Evolutionary conservation across 2,113 vertebrate genomes (phyloP).

Genomic region (Callipepla californica): DNA sequence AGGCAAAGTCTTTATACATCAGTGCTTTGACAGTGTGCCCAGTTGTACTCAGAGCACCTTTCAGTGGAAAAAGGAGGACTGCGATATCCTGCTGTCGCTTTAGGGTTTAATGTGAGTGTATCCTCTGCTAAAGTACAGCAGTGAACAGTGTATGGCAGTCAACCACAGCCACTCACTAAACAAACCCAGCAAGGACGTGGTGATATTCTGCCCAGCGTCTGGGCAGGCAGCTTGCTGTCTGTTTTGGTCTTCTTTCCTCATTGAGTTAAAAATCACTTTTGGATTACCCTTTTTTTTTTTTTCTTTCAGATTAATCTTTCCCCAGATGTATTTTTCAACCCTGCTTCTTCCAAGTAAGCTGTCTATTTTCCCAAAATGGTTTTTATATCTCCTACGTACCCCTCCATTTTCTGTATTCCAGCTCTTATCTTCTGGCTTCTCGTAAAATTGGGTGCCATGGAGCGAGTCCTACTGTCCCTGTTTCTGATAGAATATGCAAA

Average conservation of each 20-base stretch:
- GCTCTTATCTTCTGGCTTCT: not conserved
- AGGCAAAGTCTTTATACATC: not conserved
- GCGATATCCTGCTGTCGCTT: not conserved
- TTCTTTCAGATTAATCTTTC: not conserved
- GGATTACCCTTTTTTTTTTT: not conserved
- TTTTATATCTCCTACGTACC: not conserved
- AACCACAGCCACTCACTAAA: not conserved
- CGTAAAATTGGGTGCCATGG: not conserved
- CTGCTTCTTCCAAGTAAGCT: not conserved
- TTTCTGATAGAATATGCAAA: constrained; percentile 23
- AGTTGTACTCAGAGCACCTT: not conserved
- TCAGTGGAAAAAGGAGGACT: not conserved
- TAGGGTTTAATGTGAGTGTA: not conserved
- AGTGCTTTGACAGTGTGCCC: not conserved
- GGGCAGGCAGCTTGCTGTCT: not conserved
- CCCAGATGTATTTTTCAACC: not conserved
- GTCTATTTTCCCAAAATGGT: not conserved
- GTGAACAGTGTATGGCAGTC: not conserved
- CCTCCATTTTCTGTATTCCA: not conserved
- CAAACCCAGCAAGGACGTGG: not conserved
- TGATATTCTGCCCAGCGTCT: not conserved
- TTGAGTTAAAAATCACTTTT: not conserved
- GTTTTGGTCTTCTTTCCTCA: not conserved
- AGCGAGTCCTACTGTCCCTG: not conserved
- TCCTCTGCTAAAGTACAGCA: not conserved